These are phyloP conservation scores for Heliconius hortense DNA, from an alignment of 2,888 invertebrate genomes.

Conservation along the genomic window DNA sequence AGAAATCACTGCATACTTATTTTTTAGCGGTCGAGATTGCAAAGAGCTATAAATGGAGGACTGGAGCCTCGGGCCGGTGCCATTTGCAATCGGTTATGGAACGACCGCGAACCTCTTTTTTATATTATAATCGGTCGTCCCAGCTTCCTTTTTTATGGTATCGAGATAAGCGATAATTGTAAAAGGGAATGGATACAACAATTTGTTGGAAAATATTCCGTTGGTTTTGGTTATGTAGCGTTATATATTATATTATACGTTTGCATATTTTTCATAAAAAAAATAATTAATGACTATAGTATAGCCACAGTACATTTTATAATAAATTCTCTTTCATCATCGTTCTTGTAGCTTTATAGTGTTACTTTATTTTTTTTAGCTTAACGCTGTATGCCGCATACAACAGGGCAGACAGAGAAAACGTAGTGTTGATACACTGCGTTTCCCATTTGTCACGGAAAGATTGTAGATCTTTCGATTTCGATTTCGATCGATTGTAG, in stretches of 20 bases:
- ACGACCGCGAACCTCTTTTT: constrained; percentile 77
- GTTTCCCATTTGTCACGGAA: too few relatives aligned
- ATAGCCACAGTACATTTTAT: not conserved
- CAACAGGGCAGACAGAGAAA: too few relatives aligned
- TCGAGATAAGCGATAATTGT: constrained; percentile 50
- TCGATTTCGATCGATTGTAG: too few relatives aligned
- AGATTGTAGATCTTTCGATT: too few relatives aligned
- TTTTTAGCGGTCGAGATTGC: constrained; percentile 78
- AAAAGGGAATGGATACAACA: constrained; percentile 56
- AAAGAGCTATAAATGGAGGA: constrained; percentile 75
- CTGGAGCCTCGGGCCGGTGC: constrained; percentile 69
- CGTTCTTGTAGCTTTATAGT: constrained; percentile 31
- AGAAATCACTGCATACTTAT: constrained; percentile 70
- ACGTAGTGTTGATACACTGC: too few relatives aligned
- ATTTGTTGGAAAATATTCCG: constrained; percentile 33
- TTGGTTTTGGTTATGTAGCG: not conserved
- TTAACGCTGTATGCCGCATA: too few relatives aligned
- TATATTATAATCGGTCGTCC: constrained; percentile 78
- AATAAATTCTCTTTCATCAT: not conserved
- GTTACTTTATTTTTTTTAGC: constrained; percentile 35
- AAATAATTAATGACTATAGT: not conserved
- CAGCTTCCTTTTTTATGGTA: constrained; percentile 64
- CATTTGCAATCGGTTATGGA: constrained; percentile 82
- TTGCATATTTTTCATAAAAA: not conserved
- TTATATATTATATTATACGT: too few relatives aligned